Percentiles rank a stretch among this genome's conserved stretches.
Evolutionary conservation across 1,140 invertebrate genomes (phyloP).

Genomic region (Thalassaphorura encarpata): DNA sequence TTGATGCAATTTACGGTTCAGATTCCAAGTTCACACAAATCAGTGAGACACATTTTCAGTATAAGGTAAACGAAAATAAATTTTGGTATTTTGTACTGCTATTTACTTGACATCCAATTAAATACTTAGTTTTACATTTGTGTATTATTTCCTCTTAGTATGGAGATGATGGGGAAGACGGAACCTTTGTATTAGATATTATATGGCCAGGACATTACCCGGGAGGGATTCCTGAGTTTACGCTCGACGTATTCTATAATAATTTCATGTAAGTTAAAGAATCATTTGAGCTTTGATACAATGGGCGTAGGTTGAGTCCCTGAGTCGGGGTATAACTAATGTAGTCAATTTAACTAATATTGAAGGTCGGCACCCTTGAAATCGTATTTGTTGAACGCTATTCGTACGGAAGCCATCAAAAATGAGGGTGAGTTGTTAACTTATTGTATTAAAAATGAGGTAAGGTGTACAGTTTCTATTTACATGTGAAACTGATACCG

Average conservation of each 20-base stretch:
- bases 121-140: not conserved
- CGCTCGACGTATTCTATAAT: slow-evolving; percentile 88
- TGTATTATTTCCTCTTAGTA: slow-evolving; percentile 37
- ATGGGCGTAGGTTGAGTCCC: no score
- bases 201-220: slow-evolving; percentile 78
- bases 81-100: not conserved
- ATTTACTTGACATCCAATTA: not conserved
- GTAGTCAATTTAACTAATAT: no score
- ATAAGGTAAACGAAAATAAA: slow-evolving; percentile 56
- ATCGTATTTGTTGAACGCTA: slow-evolving; percentile 47
- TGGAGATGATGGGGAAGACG: slow-evolving; percentile 54
- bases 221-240: slow-evolving; percentile 64
- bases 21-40: slow-evolving; percentile 76
- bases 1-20: slow-evolving; percentile 87
- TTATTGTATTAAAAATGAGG: no score
- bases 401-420: slow-evolving; percentile 62
- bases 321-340: no score
- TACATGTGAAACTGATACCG: no score
- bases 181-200: slow-evolving; percentile 79
- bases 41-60: slow-evolving; percentile 66
- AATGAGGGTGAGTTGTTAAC: slow-evolving; percentile 85
- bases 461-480: no score
- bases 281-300: no score
- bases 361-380: slow-evolving; percentile 60
- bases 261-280: slow-evolving; percentile 78